phyloP scores from a whole-genome alignment of 2,113 vertebrate genomes.

The Telmatochromis brachygnathus region DNA sequence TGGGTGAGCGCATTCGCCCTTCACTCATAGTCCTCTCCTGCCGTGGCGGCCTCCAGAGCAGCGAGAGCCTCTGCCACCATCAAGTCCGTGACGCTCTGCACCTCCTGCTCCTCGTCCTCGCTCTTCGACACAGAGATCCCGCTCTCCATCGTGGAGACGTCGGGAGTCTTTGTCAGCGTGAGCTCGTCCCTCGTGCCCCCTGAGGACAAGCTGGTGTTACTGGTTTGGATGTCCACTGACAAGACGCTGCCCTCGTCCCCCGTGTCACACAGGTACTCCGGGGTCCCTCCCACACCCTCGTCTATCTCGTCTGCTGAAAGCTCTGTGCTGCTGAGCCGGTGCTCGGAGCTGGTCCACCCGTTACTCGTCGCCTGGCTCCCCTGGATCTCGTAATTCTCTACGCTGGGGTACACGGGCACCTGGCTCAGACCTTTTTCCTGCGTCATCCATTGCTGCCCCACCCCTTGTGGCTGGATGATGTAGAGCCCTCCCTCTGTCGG shows the following conservation, averaged over 20 bases:
- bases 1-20: not conserved
- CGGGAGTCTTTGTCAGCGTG: not conserved
- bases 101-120: slow-evolving; percentile 44
- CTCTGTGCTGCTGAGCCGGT: not conserved
- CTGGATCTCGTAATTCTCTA: not conserved
- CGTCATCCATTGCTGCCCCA: slow-evolving; percentile 2
- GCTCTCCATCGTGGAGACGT: slow-evolving; percentile 36
- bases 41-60: slow-evolving; percentile 88
- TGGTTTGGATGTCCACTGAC: slow-evolving; percentile 70
- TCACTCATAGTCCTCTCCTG: slow-evolving; percentile 77
- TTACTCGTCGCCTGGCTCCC: not conserved
- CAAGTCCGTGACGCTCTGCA: slow-evolving; percentile 73
- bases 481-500: slow-evolving; percentile 10
- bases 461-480: slow-evolving; percentile 53
- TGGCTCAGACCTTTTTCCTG: slow-evolving; percentile 17
- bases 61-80: slow-evolving; percentile 91
- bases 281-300: slow-evolving; percentile 56
- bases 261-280: slow-evolving; percentile 62
- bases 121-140: slow-evolving; percentile 35
- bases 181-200: slow-evolving; percentile 54
- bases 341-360: slow-evolving; percentile 16
- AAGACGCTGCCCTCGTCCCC: slow-evolving; percentile 65
- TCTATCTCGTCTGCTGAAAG: slow-evolving; percentile 46
- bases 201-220: slow-evolving; percentile 71
- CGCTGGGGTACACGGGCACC: slow-evolving; percentile 57